These are phyloP conservation scores for Ophioninae sp. DNA, from an alignment of 2,888 invertebrate genomes.

Conservation along the genomic window DNA sequence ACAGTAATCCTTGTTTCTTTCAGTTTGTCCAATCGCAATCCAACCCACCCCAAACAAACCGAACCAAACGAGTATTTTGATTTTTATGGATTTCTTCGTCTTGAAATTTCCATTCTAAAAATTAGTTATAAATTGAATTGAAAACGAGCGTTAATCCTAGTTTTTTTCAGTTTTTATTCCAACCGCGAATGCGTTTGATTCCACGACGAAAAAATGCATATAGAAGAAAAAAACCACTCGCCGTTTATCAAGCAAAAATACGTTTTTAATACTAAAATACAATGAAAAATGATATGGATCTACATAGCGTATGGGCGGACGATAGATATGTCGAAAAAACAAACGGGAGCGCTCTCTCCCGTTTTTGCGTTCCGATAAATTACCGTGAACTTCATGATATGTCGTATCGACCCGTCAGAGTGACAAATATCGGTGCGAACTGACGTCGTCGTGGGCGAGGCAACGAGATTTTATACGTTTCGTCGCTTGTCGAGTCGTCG, in stretches of 20 bases:
- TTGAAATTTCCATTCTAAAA: too few species aligned
- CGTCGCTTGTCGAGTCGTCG: constrained; percentile 67
- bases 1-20: too few species aligned
- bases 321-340: not conserved
- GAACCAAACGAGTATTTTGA: too few species aligned
- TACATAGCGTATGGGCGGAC: not conserved
- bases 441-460: constrained; percentile 46
- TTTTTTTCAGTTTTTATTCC: too few species aligned
- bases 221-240: not conserved
- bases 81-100: too few species aligned
- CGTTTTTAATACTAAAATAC: constrained; percentile 5
- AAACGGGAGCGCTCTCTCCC: not conserved
- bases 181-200: too few species aligned
- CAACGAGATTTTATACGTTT: constrained; percentile 74
- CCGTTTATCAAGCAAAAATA: not conserved
- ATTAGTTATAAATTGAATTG: too few species aligned
- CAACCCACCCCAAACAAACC: too few species aligned
- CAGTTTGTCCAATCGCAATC: too few species aligned
- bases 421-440: constrained; percentile 69
- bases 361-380: constrained; percentile 47
- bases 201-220: too few species aligned
- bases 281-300: not conserved
- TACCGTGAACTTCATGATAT: constrained; percentile 73
- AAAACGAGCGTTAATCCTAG: too few species aligned
- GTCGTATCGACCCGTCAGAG: constrained; percentile 40